These are phyloP conservation scores for Chloropsis cyanopogon DNA, from an alignment of 2,113 vertebrate genomes.

Conservation along the genomic window DNA sequence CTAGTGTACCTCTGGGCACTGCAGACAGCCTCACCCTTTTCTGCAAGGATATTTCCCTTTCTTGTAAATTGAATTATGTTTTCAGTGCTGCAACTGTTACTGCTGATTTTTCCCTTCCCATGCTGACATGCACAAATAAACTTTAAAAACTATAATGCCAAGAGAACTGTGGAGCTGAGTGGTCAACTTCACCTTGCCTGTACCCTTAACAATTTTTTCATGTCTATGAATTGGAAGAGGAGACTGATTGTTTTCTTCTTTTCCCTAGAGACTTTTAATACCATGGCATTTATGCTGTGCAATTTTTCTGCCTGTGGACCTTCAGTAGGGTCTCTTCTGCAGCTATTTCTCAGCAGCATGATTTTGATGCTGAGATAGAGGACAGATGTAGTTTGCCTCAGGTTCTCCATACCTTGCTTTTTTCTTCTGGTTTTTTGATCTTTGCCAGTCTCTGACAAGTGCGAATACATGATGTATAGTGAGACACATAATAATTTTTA, in stretches of 20 bases:
- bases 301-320: background rate
- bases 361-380: background rate
- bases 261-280: background rate
- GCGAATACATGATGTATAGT: accelerated
- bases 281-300: background rate
- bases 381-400: background rate
- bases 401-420: background rate
- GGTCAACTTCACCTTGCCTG: background rate
- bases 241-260: background rate
- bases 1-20: background rate
- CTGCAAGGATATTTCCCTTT: background rate
- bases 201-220: background rate
- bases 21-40: background rate
- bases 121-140: background rate
- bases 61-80: background rate
- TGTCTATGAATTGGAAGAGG: background rate
- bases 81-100: background rate
- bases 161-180: background rate
- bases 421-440: background rate
- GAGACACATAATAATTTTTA: background rate
- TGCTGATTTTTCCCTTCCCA: background rate
- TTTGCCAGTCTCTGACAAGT: background rate
- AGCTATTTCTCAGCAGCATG: background rate
- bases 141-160: background rate
- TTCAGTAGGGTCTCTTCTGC: background rate